Evolutionary conservation across 2,113 vertebrate genomes (phyloP).

Genomic region (Riparia riparia): DNA sequence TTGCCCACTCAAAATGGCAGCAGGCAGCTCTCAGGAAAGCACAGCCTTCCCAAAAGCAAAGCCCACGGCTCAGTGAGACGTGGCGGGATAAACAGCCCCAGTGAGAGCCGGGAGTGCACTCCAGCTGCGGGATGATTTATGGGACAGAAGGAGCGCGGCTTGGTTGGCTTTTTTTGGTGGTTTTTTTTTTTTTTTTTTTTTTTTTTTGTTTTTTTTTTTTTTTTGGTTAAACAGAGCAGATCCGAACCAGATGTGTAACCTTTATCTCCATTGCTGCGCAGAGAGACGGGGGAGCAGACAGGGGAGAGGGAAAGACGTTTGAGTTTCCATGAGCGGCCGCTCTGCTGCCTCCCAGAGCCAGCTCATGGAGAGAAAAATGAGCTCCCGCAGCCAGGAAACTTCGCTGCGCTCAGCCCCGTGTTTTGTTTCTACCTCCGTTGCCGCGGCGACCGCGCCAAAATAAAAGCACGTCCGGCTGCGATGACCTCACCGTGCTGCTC

Average conservation of each 20-base stretch:
- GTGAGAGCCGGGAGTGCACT: neutral
- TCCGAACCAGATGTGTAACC: conserved; percentile 80
- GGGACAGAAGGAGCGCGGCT: conserved; percentile 17
- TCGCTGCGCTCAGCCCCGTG: neutral
- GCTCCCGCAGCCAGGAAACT: conserved; percentile 49
- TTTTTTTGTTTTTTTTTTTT: neutral
- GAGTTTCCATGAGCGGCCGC: conserved; percentile 9
- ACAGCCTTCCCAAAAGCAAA: neutral
- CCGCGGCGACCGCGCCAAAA: conserved; percentile 25
- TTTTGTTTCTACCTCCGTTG: conserved; percentile 41
- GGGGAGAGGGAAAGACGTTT: neutral
- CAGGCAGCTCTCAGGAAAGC: neutral
- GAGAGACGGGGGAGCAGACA: conserved; percentile 10
- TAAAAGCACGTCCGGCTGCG: neutral
- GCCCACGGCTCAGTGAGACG: neutral
- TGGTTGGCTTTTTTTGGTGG: too few relatives aligned
- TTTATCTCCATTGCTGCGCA: neutral
- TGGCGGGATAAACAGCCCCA: conserved; percentile 2
- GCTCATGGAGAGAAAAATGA: conserved; percentile 27
- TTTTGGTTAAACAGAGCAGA: conserved; percentile 47
- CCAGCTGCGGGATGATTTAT: conserved; percentile 71
- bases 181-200: too few relatives aligned
- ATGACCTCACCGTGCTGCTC: neutral
- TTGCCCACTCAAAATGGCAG: neutral
- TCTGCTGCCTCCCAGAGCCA: conserved; percentile 17